Conservation (phyloP, 2,888 invertebrate genomes). For the Caenorhabditis sulstoni region DNA sequence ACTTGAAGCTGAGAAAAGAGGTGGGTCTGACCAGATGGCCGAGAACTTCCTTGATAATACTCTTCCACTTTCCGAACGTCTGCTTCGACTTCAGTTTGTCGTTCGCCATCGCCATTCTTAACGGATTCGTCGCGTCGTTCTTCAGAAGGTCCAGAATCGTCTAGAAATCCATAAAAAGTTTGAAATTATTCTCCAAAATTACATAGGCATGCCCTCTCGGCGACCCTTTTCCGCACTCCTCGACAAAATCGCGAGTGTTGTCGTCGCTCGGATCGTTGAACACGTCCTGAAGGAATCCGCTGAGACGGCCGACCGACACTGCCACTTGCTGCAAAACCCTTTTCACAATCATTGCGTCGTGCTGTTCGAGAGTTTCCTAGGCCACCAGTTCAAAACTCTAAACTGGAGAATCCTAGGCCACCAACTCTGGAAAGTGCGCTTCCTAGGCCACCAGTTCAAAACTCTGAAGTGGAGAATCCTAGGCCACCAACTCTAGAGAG, state of each 20-base stretch:
- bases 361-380: too few species aligned
- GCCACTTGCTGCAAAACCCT: too few species aligned
- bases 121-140: constrained; percentile 4
- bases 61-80: constrained; percentile 16
- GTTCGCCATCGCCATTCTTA: constrained; percentile 8
- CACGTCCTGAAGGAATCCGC: not conserved
- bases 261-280: not conserved
- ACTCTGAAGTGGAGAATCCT: too few species aligned
- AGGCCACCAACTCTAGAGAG: too few species aligned
- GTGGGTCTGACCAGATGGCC: constrained; percentile 9
- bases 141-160: not conserved
- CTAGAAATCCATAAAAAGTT: not conserved
- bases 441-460: too few species aligned
- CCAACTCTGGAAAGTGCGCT: too few species aligned
- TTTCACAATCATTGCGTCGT: too few species aligned
- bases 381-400: too few species aligned
- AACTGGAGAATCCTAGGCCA: too few species aligned
- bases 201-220: not conserved
- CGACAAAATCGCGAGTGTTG: not conserved
- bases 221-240: not conserved
- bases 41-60: not conserved
- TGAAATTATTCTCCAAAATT: not conserved
- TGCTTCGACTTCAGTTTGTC: not conserved
- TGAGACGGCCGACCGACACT: not conserved
- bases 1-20: too few species aligned